Evolutionary conservation across 2,113 vertebrate species (phyloP).

Genomic region (Atlantisia rogersi): DNA sequence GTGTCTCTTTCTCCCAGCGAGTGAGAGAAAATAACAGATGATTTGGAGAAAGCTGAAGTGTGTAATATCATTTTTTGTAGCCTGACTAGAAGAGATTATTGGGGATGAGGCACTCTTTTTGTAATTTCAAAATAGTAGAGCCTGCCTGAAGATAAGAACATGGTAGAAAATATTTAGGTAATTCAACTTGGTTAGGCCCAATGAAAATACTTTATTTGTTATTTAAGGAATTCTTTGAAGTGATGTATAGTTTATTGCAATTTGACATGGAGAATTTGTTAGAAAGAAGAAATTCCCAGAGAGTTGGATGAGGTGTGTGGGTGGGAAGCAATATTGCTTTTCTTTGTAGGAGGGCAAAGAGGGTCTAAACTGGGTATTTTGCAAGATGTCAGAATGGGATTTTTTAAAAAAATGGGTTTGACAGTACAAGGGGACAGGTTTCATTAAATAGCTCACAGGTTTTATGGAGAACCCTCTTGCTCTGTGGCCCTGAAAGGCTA

Average conservation of each 20-base stretch:
- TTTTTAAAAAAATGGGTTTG: background rate
- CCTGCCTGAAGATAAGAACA: background rate
- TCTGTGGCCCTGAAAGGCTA: background rate
- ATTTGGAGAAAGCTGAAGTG: background rate
- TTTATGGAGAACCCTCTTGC: background rate
- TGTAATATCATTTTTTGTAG: background rate
- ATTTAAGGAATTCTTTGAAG: background rate
- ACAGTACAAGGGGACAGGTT: background rate
- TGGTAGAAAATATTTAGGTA: background rate
- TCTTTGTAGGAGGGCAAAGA: background rate
- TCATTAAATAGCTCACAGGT: background rate
- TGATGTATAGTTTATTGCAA: background rate
- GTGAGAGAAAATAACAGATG: background rate
- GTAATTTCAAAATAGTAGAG: background rate
- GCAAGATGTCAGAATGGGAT: background rate
- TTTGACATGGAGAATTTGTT: background rate
- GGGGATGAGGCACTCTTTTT: background rate
- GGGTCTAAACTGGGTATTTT: background rate
- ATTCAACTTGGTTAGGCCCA: background rate
- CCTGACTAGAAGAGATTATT: background rate
- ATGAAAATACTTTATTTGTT: background rate
- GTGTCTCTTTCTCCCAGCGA: background rate
- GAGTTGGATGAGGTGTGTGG: background rate
- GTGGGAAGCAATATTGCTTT: slow-evolving; percentile 2
- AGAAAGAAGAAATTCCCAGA: background rate